Evolutionary conservation across 2,113 vertebrate genomes (phyloP), one percentile per base, ranked within the genome.

Genomic region (Tichodroma muraria): DNA sequence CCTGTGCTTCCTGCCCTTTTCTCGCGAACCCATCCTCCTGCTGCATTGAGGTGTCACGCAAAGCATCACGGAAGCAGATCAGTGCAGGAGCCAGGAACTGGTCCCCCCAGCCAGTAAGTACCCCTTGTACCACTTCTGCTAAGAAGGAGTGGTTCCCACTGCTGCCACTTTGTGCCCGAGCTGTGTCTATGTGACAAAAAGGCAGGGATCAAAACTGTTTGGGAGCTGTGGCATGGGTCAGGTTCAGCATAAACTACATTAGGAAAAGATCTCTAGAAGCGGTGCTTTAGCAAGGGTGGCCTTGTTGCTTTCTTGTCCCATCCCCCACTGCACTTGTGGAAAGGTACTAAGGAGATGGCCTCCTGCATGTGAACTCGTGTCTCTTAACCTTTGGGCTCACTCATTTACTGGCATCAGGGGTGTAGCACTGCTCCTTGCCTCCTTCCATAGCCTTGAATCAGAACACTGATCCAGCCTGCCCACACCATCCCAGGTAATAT

Each of bases 291-390:
- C 28, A 63, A 37, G 17, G 7, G 8, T 56, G 38, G 13, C 56
- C 18, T 75, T 49, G 30, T 13, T 80, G 40, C 15, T 76, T 76
- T 50, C 33, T 91, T 60, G 13, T 56, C 64, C 24, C 15, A 4
- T 57, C 24, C 15, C 13, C 21, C 11, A 3, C 25, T 59, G 27
- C 27, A 5, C 7, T 75, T 37, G 40, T 71, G 47, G 33, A 40
- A 63, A 7, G 23, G 20, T 61, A 10, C n/a, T 54, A 14, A 11
- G 56, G 35, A 84, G 10, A 27, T 79, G 31, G 11, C 15, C 9
- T 84, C 9, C 13, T 82, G 38, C 27, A 5, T 33, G 10, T 14
- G 8, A 50, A 4, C 16, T 82, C 0, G 0, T 21, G 44, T 61
- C 44, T 76, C 49, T 47, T 18, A 53, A 22, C 38, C 31, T 37